These are phyloP conservation scores for Gouania willdenowi DNA, from an alignment of 2,797 vertebrate species.

Conservation along the genomic window DNA sequence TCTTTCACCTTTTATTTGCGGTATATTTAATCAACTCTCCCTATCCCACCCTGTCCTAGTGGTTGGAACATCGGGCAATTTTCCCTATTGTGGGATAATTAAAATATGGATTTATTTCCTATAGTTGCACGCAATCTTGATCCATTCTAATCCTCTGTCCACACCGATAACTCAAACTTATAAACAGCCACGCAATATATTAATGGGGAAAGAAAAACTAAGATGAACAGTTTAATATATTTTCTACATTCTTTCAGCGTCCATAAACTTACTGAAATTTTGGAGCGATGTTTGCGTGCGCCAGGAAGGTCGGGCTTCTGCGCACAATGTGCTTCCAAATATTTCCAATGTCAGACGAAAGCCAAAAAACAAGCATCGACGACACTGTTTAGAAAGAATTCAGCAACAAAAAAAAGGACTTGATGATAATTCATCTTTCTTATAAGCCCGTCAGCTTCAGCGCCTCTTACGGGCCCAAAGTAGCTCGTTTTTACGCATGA, in stretches of 20 bases:
- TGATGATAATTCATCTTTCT: slow-evolving; percentile 37
- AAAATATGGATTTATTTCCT: slow-evolving; percentile 71
- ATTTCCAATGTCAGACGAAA: slow-evolving; percentile 36
- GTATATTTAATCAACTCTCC: slow-evolving; percentile 20
- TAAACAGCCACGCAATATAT: slow-evolving; percentile 21
- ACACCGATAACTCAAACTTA: slow-evolving; percentile 16
- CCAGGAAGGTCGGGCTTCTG: slow-evolving; percentile 22
- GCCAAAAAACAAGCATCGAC: slow-evolving; percentile 26
- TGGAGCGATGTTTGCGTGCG: slow-evolving; percentile 25
- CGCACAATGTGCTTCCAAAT: slow-evolving; percentile 18
- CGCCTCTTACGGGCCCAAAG: slow-evolving; percentile 32
- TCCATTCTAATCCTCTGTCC: slow-evolving; percentile 39
- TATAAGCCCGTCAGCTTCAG: slow-evolving; percentile 44
- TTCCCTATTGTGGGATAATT: slow-evolving; percentile 70
- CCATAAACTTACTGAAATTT: slow-evolving; percentile 23
- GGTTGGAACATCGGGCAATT: slow-evolving; percentile 67
- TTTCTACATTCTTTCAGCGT: slow-evolving; percentile 29
- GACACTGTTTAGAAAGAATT: slow-evolving; percentile 14
- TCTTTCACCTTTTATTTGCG: slow-evolving; percentile 32
- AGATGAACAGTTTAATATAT: slow-evolving; percentile 10
- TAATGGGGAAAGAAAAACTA: slow-evolving; percentile 22
- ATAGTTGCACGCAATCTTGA: slow-evolving; percentile 53
- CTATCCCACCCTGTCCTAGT: slow-evolving; percentile 32
- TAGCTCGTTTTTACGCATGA: slow-evolving; percentile 25
- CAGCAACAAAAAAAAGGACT: slow-evolving; percentile 24